Evolutionary conservation across 2,797 vertebrate genomes (phyloP), one percentile per base, ranked within the genome.

Genomic region (Thamnophis elegans): DNA sequence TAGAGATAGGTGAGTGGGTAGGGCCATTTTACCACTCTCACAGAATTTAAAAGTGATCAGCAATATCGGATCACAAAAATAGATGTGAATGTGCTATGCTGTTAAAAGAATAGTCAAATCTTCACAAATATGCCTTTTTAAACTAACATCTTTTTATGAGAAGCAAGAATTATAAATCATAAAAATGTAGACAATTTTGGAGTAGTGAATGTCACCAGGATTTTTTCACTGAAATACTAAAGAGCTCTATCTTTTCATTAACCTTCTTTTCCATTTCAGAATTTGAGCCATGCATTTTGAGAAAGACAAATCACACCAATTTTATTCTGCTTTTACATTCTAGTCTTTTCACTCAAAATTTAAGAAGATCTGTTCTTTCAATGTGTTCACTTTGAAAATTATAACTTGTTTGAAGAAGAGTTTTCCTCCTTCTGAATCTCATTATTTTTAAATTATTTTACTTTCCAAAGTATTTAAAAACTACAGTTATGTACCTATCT

Each of bases 201-300:
- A 95, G 94, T 92, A 96, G 94, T 93, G 96, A 94, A 94, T 32
- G 1, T 93, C 93, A 92, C 87, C n/a, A 0, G 9, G 94, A 92
- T 93, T 92, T 28, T 90, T 97, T 95, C 94, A 96, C 95, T 95
- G n/a, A 42, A 91, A 87, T 87, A 87, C 95, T 94, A 93, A 94
- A 95, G 14, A 55, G 56, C 58, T 25, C 22, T 59, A 59, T 25
- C 58, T 59, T 62, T 62, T 62, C 95, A 94, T 25, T 3, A 89
- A 91, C 92, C 93, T 92, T 91, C 86, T 95, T 82, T 92, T 42
- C 90, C 87, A 93, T 91, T 94, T 95, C 93, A 94, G 95, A 93
- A 26, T 59, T 95, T 94, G 89, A 94, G 73, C 93, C 94, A 89
- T 90, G 90, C 93, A 96, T 96, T 94, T 94, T 95, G 94, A 92